A percentile compares a stretch with the other conserved stretches of the same genome.
phyloP scores from a whole-genome alignment of 2,888 invertebrate genomes.

The Coelopa pilipes region DNA sequence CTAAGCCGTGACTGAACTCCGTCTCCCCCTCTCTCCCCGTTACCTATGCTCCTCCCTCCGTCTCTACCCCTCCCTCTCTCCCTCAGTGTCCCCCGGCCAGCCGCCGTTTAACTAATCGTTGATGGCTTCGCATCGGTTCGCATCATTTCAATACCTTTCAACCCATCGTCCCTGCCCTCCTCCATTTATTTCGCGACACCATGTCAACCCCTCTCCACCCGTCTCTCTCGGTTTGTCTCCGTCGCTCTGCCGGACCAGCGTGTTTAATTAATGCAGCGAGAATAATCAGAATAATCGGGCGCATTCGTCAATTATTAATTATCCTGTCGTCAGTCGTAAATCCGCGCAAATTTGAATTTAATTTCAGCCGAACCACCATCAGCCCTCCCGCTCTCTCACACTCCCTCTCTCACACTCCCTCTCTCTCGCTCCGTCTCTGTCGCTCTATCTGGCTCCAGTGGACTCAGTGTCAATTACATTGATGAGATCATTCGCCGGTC shows the following conservation, averaged over 20 bases:
- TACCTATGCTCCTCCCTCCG: too few species aligned
- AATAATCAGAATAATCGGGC: constrained; percentile 10
- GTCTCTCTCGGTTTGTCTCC: neutral
- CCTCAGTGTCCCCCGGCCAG: too few species aligned
- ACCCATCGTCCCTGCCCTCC: too few species aligned
- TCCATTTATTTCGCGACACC: too few species aligned
- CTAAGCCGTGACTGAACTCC: neutral
- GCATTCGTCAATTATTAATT: constrained; percentile 21
- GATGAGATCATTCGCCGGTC: too few species aligned
- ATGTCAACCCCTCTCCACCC: neutral
- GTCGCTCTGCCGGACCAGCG: neutral
- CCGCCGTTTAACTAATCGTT: neutral
- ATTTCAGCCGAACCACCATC: neutral
- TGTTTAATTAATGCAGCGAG: constrained; percentile 19
- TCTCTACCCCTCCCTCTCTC: too few species aligned
- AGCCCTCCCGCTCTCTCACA: too few species aligned
- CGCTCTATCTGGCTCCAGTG: too few species aligned
- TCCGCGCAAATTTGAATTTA: neutral
- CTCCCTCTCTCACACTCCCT: too few species aligned
- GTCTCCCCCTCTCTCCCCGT: too few species aligned
- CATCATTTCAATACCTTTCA: neutral
- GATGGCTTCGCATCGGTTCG: neutral
- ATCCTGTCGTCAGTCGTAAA: constrained; percentile 19
- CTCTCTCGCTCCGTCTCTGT: too few species aligned
- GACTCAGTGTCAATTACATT: too few species aligned